Evolutionary conservation across 92 coral and sea anemone species (phyloP), one percentile per base, ranked within the genome.

Genomic region (Diadumene lineata): DNA sequence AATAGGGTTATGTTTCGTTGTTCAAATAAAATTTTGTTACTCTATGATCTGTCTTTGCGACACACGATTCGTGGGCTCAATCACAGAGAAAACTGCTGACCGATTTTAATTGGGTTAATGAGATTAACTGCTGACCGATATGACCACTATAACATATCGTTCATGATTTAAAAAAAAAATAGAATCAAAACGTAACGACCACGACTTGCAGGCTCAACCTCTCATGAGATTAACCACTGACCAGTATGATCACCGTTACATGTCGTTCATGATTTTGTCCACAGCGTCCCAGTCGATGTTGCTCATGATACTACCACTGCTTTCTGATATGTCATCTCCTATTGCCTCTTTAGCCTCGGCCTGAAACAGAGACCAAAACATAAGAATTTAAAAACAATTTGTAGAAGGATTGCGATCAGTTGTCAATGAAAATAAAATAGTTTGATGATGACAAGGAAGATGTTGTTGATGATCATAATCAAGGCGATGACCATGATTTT

Each of bases 341-440:
- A 96, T 88, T 11, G 99, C 99, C 58, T 88, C 92, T 65, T 92
- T 90, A 28, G 97, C 97, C 73, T 96, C 99, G 61, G 99, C 99
- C 99, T 94, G 63, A 18, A 77, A 55, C 48, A 38, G 48, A 38
- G 48, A 38, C 13, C 6, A 13, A 13, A 38, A 13, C 6, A 38
- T 38, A 6, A 38, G 48, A 38, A 38, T 13, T 38, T 38, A 38
- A 38, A 38, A 38, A 4, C 13, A 38, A 4, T 38, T 38, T 38
- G 6, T 13, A 38, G 13, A 38, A 4, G 48, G 48, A 38, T n/a
- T n/a, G n/a, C n/a, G n/a, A n/a, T n/a, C n/a, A n/a, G n/a, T n/a
- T n/a, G n/a, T n/a, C n/a, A n/a, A n/a, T n/a, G n/a, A n/a, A n/a
- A n/a, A 38, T 38, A 38, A 38, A 6, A 4, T 38, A 4, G 13